Evolutionary conservation across 2,113 vertebrate species (phyloP), one percentile per base, ranked within the genome.

Genomic region (Labeo catla): DNA sequence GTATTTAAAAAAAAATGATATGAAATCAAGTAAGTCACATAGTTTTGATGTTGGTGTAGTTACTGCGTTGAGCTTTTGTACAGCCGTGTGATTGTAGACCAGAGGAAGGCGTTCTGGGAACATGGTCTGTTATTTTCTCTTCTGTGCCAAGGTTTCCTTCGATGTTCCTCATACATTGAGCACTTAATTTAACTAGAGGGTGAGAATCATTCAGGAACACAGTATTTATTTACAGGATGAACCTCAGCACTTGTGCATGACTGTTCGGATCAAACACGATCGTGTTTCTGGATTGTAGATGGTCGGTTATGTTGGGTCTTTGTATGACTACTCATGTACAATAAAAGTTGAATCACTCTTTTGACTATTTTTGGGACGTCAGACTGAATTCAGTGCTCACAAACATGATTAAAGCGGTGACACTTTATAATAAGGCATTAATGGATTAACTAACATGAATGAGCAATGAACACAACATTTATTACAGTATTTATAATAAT

Each of bases 271-370:
- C 39, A 19, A 19, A 72, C 36, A n/a, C 16, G 9, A 10, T 74
- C 8, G 43, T 23, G 72, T 49, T 49, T 74, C 43, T 74, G 6
- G 78, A 28, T 11, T 80, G 45, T 49, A 10, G 23, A 81, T 50
- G 79, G 8, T 49, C 8, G 21, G 43, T 50, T 12, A 66, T n/a
- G 16, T 39, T 52, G 81, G 59, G 63, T 63, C 15, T 70, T 47
- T 70, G 4, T 13, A 23, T 16, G 59, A 34, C 59, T 81, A 21
- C 43, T 65, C 36, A 34, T 63, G 78, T 85, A 21, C 63, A 84
- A 86, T 76, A 54, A 86, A 82, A 50, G 45, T 28, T 63, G 39
- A 88, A 86, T 79, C 43, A 54, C 83, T 54, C 50, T 88, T 52
- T 54, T 39, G 39, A 0, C 49, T 11, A 43, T 34, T 78, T 78